phyloP scores from a whole-genome alignment of 2,888 invertebrate genomes.

The Hecatera dysodea region DNA sequence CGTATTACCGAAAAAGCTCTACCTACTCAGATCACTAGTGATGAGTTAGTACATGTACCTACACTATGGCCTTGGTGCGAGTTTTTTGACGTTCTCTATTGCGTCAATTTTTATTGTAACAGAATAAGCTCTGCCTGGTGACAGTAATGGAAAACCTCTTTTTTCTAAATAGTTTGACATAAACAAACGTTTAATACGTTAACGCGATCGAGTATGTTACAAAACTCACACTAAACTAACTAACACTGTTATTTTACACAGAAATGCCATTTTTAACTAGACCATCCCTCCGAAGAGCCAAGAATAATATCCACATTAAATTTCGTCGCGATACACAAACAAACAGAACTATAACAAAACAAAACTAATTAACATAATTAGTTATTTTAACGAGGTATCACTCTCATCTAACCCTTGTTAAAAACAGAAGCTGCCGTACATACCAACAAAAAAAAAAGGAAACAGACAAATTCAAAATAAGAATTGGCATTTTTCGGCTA shows the following conservation, averaged over 20 bases:
- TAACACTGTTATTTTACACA: background rate
- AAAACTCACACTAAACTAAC: too few species aligned
- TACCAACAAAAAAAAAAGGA: slow-evolving; percentile 6
- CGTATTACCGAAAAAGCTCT: too few species aligned
- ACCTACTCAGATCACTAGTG: too few species aligned
- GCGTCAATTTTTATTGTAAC: too few species aligned
- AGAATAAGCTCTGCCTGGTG: too few species aligned
- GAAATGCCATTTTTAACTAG: background rate
- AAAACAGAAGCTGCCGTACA: slow-evolving; percentile 27
- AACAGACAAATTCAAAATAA: slow-evolving; percentile 24
- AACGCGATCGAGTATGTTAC: too few species aligned
- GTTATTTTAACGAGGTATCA: slow-evolving; percentile 34
- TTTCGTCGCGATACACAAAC: background rate
- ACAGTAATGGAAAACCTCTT: too few species aligned
- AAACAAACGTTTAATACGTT: too few species aligned
- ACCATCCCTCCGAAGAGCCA: background rate
- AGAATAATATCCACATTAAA: background rate
- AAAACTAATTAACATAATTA: slow-evolving; percentile 22
- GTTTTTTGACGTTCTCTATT: too few species aligned
- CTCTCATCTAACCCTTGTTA: slow-evolving; percentile 41
- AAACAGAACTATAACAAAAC: slow-evolving; percentile 5
- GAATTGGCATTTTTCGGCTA: slow-evolving; percentile 30
- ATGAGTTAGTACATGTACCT: too few species aligned
- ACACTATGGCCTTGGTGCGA: too few species aligned
- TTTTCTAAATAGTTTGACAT: too few species aligned